Conservation (phyloP, 2,113 vertebrate species). For the Marmota monax region DNA sequence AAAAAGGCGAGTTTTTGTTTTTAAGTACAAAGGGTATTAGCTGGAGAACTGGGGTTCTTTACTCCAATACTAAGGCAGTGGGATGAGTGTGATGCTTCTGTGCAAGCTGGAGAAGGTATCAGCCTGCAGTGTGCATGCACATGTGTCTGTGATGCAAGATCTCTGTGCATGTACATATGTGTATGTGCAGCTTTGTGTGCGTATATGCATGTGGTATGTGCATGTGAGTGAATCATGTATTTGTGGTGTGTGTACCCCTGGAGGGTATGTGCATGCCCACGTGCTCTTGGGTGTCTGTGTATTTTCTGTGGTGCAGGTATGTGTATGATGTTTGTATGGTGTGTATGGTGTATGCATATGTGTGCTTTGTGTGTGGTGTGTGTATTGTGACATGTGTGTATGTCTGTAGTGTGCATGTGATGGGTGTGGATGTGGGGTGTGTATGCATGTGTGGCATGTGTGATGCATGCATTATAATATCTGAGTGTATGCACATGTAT, state of each 20-base stretch:
- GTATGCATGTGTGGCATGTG: neutral
- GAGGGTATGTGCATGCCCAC: no score
- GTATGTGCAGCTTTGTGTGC: neutral
- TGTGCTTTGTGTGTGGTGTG: neutral
- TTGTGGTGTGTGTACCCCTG: neutral
- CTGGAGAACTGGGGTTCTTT: neutral
- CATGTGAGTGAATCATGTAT: neutral
- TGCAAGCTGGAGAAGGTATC: neutral
- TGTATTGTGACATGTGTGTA: neutral
- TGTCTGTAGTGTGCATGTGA: neutral
- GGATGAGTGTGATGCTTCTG: neutral
- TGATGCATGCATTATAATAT: neutral
- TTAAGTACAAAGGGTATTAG: neutral
- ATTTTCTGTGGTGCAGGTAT: no score
- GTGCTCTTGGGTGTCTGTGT: neutral
- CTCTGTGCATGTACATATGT: neutral
- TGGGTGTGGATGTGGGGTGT: neutral
- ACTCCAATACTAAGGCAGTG: accelerated
- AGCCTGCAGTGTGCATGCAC: accelerated
- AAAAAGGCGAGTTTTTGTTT: neutral
- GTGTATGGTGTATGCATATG: no score
- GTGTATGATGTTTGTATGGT: neutral
- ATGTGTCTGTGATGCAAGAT: neutral
- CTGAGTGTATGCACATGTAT: neutral
- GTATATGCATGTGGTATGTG: neutral